These are phyloP conservation scores for Dryococelus australis DNA, from an alignment of 2,888 invertebrate genomes.

Conservation along the genomic window DNA sequence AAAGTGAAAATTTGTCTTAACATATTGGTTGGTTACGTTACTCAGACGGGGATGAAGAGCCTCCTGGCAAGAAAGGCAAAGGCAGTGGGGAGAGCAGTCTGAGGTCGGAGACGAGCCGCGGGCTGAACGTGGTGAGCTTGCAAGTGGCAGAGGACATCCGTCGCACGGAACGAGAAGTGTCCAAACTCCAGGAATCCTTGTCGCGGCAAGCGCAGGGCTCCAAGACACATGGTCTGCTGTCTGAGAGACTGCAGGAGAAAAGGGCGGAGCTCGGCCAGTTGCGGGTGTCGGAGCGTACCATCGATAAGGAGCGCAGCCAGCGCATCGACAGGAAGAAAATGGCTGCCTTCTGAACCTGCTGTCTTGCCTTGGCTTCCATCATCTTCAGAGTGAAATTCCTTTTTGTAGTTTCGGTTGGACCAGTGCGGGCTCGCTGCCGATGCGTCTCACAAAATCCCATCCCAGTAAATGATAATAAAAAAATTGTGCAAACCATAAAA, in stretches of 20 bases:
- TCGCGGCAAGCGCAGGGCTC: conserved; percentile 68
- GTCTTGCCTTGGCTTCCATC: too few species aligned
- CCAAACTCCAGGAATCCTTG: conserved; percentile 70
- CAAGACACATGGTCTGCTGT: conserved; percentile 68
- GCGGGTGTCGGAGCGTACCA: conserved; percentile 67
- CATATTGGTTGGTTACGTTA: too few species aligned
- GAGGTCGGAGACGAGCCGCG: conserved; percentile 66
- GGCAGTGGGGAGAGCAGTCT: conserved; percentile 54
- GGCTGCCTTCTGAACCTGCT: conserved; percentile 70
- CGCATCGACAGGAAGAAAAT: conserved; percentile 79
- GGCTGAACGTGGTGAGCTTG: conserved; percentile 76
- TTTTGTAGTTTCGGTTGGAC: too few species aligned
- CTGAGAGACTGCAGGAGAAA: conserved; percentile 67
- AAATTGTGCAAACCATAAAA: too few species aligned
- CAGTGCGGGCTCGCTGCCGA: too few species aligned
- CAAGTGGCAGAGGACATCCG: conserved; percentile 76
- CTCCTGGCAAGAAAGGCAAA: neutral
- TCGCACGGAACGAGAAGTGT: conserved; percentile 71
- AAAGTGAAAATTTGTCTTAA: too few species aligned
- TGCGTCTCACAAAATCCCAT: too few species aligned
- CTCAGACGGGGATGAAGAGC: neutral
- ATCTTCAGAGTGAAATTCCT: too few species aligned
- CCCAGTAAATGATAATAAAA: too few species aligned
- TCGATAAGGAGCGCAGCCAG: conserved; percentile 73
- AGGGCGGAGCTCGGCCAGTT: conserved; percentile 68